phyloP scores from a whole-genome alignment of 2,797 vertebrate species.

The Spheniscus humboldti region DNA sequence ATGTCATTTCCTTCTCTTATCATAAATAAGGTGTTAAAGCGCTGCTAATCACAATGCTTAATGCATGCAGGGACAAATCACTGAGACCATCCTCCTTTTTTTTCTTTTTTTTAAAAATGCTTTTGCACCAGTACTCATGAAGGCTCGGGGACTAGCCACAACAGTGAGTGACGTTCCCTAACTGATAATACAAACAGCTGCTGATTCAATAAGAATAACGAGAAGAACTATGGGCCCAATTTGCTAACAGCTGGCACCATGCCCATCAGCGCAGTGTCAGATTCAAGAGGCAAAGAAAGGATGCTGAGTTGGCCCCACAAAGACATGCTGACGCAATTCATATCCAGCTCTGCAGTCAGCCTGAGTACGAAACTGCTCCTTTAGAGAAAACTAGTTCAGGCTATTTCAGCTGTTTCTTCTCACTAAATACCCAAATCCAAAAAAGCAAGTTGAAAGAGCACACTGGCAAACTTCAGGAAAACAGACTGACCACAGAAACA shows the following conservation, averaged over 20 bases:
- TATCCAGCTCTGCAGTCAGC: slow-evolving; percentile 23
- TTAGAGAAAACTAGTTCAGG: neutral
- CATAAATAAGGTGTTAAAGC: slow-evolving; percentile 18
- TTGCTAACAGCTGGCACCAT: slow-evolving; percentile 26
- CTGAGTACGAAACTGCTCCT: neutral
- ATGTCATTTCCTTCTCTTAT: slow-evolving; percentile 43
- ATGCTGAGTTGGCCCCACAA: neutral
- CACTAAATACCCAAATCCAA: neutral
- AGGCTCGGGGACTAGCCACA: neutral
- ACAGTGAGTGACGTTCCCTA: neutral
- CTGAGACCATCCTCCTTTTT: neutral
- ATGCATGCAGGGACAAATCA: neutral
- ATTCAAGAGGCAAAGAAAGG: slow-evolving; percentile 2
- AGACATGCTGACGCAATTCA: slow-evolving; percentile 27
- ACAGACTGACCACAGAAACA: neutral
- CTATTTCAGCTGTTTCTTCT: neutral
- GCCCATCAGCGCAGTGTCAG: slow-evolving; percentile 44
- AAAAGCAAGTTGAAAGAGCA: neutral
- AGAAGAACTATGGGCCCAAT: slow-evolving; percentile 31
- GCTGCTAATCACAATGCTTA: neutral
- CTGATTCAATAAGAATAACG: neutral
- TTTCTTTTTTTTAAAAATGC: neutral
- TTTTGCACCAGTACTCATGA: neutral
- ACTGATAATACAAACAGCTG: slow-evolving; percentile 25
- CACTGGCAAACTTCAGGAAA: neutral